Base-by-base conservation (phyloP, 2,797 vertebrate genomes). In the Parauchenoglanis ngamensis region DNA sequence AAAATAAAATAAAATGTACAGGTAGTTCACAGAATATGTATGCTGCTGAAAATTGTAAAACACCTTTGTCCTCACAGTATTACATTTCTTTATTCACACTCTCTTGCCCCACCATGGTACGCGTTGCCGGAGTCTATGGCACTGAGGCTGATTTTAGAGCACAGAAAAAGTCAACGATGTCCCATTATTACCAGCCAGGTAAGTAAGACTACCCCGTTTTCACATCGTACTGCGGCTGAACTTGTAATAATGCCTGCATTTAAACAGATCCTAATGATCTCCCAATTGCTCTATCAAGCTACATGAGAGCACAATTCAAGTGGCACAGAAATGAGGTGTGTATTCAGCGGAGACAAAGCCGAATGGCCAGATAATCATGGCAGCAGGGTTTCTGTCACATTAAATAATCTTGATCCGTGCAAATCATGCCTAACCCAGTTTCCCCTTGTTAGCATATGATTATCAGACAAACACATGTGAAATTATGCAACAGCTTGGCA, bases 201-300 rank as follows among this genome's bases (percentile, higher is more conserved):
- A 54, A 75, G 28, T 68, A 54, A 63, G 17, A 49, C 56, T 7
- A 4, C 25, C 73, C 44, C 11, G 8, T n/a, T 77, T 81, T 87
- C 54, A 68, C 31, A 72, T 88, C 57, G 54, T 81, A 70, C 59
- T 15, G 31, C 23, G 52, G 59, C 52, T 56, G 31, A 85, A 89
- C 77, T 49, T 61, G 25, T 79, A 85, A 83, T 79, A 35, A 73
- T 65, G 65, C 84, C 82, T 84, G 78, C 79, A 85, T 85, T 85
- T 78, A 85, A 78, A 85, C 84, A 85, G 87, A 79, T 85, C 54
- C 72, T 85, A 88, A 84, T 83, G 84, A 63, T 88, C 67, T 65
- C 44, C 83, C 57, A 63, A 68, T 84, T 85, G 68, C 21, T 56
- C 86, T 12, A 72, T 82, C 57, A 67, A 81, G n/a, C 82, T 25